Base-by-base conservation (phyloP, 2,888 invertebrate species). In the Trichogramma evanescens region DNA sequence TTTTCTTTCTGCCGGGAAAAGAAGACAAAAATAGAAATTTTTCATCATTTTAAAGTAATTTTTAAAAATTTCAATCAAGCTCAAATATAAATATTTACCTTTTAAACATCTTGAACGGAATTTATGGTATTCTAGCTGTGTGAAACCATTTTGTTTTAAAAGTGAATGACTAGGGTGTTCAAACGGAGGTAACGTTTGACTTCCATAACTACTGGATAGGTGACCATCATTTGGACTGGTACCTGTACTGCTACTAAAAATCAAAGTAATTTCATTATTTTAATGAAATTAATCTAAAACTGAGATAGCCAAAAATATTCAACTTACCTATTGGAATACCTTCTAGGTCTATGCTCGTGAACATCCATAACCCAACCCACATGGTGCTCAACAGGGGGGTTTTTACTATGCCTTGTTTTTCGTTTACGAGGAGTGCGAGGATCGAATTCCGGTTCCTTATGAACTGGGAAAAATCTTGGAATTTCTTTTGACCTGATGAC, bases 281-380 rank as follows among this genome's bases (percentile, higher is more conserved):
- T 26, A 26, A 8, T 46, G 45, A 38, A 41, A 55, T 48, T 41
- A 58, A 58, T 42, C 56, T 52, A 13, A 51, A 38, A 55, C 48
- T 54, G 5, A 56, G 42, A 40, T 4, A 62, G 48, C 6, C 49
- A 61, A 56, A 40, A 49, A 43, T 46, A 26, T 9, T 39, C 13
- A 48, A 72, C 77, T 74, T 71, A 89, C 84, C 91, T 88, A 57
- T 89, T 84, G 66, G 91, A 91, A 57, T 87, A 87, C 13, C 91
- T 91, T 59, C 93, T 81, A 5, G 87, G 85, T 8, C 90, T 80
- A 76, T 93, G 93, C 72, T 92, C 92, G 74, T 89, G 88, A 5
- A 88, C 86, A 78, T 93, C 98, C 87, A 98, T 91, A 68, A 99
- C 89, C 98, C 98, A 99, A 13, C 98, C 98, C 46, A 98, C 92